These are phyloP conservation scores for Listrodromus nycthemerus DNA, from an alignment of 2,888 invertebrate species.

Conservation along the genomic window DNA sequence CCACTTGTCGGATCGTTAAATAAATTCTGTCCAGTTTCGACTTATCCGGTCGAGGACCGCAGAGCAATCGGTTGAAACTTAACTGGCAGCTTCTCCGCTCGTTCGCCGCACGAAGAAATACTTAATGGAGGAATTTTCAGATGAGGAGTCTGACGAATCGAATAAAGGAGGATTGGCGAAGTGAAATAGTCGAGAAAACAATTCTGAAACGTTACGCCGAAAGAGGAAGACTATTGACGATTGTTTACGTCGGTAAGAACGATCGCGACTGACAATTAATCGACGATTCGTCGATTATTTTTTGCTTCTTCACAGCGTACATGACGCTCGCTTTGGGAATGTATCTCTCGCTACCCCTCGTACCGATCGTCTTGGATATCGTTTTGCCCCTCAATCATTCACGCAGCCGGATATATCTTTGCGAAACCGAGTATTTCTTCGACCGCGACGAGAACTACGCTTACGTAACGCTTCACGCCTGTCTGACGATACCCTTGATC, in stretches of 20 bases:
- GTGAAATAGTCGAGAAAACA: background rate
- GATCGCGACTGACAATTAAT: too few species aligned
- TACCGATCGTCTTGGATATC: conserved; percentile 61
- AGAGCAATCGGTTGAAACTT: too few species aligned
- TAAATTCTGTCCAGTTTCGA: too few species aligned
- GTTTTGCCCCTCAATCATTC: conserved; percentile 62
- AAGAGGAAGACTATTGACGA: background rate
- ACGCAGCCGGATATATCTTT: conserved; percentile 50
- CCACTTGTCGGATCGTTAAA: too few species aligned
- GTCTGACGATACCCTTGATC: conserved; percentile 57
- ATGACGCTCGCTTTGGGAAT: conserved; percentile 47
- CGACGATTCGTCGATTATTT: too few species aligned
- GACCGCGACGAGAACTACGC: conserved; percentile 63
- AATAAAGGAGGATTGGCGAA: conserved; percentile 13
- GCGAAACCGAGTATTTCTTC: conserved; percentile 65
- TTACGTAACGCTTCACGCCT: conserved; percentile 59
- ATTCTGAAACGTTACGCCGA: conserved; percentile 15
- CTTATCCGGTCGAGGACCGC: too few species aligned
- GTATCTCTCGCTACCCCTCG: conserved; percentile 54
- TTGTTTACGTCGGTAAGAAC: conserved; percentile 15
- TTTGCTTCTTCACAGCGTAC: conserved; percentile 38
- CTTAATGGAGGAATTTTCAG: conserved; percentile 15
- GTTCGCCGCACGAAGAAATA: too few species aligned
- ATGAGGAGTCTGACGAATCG: conserved; percentile 14
- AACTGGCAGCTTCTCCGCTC: too few species aligned